Base-by-base conservation (phyloP, 2,797 vertebrate genomes). In the Trachurus trachurus region DNA sequence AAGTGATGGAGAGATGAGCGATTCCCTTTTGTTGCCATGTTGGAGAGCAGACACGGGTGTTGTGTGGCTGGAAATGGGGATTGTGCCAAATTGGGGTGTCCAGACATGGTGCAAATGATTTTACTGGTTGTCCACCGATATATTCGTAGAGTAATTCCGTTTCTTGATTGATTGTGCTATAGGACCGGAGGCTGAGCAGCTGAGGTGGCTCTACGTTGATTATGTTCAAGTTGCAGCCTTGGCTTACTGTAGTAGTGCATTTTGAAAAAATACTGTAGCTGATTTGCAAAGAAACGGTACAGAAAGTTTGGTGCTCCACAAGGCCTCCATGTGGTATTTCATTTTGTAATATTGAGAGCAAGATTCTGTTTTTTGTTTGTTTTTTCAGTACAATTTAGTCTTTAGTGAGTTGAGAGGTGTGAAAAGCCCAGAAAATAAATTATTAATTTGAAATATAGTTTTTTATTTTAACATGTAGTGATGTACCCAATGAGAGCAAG, bases 401-500 rank as follows among this genome's bases (percentile, higher is more conserved):
- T 40, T 56, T n/a, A 45, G 31, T 60, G 69, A 61, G 34, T 53
- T 4, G 42, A 4, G 15, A 9, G 16, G 58, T 9, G 44, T 21
- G 52, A 31, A 52, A 2, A 76, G 21, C 44, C 5, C 0, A 26
- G 0, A 56, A 37, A 22, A 70, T 5, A 50, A 21, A 29, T 64
- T 19, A 16, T 58, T 22, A 34, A 75, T 75, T 9, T 21, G 31
- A 42, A 59, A 37, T 37, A 37, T 8, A 8, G 59, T 15, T 44
- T 70, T 64, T 56, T 39, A 56, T 72, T 63, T 62, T 54, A 15
- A 54, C 52, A 11, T 39, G 29, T 19, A 16, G 59, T 9, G 9
- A 2, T 44, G 10, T 6, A 4, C 39, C 17, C 22, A 53, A 29
- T 62, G 19, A 53, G 29, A 16, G 37, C 16, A 12, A 61, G 9